Conservation (phyloP, 2,888 invertebrate genomes). For the Cephus pygmeus region DNA sequence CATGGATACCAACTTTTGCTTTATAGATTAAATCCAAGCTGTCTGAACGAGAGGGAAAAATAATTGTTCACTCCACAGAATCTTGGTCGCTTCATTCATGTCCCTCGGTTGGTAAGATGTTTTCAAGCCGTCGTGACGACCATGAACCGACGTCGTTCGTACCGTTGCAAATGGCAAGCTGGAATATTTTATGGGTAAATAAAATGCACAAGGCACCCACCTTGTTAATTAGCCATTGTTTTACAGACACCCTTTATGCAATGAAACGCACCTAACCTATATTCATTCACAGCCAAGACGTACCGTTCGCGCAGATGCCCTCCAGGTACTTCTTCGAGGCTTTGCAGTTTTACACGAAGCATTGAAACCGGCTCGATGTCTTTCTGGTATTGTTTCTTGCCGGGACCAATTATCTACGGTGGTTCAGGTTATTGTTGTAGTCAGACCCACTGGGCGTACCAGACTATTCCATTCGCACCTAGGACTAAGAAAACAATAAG, state of each 20-base stretch:
- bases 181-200: conserved; percentile 25
- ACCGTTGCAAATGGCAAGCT: conserved; percentile 11
- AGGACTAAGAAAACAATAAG: background rate
- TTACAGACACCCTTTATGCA: conserved; percentile 15
- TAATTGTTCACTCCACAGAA: background rate
- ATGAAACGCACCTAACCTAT: conserved; percentile 9
- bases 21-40: background rate
- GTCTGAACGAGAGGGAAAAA: background rate
- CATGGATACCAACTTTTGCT: background rate
- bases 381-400: conserved; percentile 5
- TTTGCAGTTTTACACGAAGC: background rate
- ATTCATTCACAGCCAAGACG: background rate
- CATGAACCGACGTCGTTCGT: background rate
- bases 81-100: background rate
- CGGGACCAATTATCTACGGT: background rate
- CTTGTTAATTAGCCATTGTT: conserved; percentile 28
- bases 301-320: background rate
- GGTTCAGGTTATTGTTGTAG: background rate
- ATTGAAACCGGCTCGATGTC: background rate
- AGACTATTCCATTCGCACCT: background rate
- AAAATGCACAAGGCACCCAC: conserved; percentile 21
- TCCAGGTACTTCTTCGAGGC: background rate
- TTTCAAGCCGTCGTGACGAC: background rate
- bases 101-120: background rate
- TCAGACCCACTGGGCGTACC: background rate